Base-by-base conservation (phyloP, 2,797 vertebrate genomes). In the Erethizon dorsatum region DNA sequence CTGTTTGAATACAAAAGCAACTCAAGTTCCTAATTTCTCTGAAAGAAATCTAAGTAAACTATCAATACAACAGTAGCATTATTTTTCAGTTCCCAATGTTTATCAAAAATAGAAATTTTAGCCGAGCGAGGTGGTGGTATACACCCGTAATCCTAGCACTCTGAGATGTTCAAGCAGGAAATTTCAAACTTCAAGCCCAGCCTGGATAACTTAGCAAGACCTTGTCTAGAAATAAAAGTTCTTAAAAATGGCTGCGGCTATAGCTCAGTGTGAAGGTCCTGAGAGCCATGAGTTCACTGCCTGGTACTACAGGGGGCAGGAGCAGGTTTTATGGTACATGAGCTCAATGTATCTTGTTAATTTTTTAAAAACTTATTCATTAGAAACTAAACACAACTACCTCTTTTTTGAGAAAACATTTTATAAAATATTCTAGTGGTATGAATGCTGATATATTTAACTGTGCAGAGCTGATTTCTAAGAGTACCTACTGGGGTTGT, bases 1-100 rank as follows among this genome's bases (percentile, higher is more conserved):
- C 26, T 91, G 79, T 80, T 33, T 96, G 45, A 28, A 24, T 31
- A 90, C 5, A 24, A 63, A 87, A 95, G 13, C 1, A 83, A 56
- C 22, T 12, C 14, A 80, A 41, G 12, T 71, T 88, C 52, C 11
- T 57, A 91, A 41, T 59, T 73, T 85, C 31, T 71, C 59, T 41
- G 52, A 95, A 96, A 95, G 10, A 96, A 94, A 92, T 79, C 6
- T 5, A 96, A 95, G 52, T 61, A 83, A 88, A 22, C 18, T 52
- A 10, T 75, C 84, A 79, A 89, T 86, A 94, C 1, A 20, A 6
- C 18, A 87, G 24, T 12, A 79, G 41, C 14, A 24, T 73, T 94
- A 75, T 20, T 85, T 90, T 91, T 73, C 6, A 94, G 17, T 90
- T 83, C 22, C 41, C 31, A 91, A 18, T 18, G 45, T 14, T 89